Conservation (phyloP, 1,140 invertebrate genomes). For the Temnothorax longispinosus region DNA sequence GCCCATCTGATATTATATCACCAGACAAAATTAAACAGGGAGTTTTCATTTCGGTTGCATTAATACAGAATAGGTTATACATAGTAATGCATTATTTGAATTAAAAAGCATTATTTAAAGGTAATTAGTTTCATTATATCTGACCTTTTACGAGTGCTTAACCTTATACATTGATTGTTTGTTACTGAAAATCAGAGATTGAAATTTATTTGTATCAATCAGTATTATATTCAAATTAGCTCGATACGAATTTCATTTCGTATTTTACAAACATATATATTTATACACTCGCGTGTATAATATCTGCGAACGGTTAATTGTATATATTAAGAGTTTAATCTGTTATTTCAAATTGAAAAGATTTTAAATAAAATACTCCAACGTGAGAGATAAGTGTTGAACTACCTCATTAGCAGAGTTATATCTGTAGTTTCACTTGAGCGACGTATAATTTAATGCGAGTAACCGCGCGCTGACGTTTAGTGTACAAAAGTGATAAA, state of each 20-base stretch:
- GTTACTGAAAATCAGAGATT: neutral
- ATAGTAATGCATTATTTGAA: neutral
- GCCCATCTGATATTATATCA: neutral
- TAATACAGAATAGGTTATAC: neutral
- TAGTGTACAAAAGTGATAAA: constrained; percentile 16
- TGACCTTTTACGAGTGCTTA: neutral
- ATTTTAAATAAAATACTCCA: constrained; percentile 13
- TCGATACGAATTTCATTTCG: neutral
- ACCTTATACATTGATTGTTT: neutral
- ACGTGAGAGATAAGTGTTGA: neutral
- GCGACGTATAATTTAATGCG: neutral
- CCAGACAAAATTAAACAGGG: neutral
- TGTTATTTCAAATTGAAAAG: neutral
- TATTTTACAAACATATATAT: neutral
- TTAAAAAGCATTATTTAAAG: neutral
- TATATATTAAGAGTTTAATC: neutral
- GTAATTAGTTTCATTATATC: neutral
- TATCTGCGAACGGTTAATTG: neutral
- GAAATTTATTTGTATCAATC: neutral
- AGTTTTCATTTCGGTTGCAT: neutral
- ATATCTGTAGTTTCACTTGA: neutral
- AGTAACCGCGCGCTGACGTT: neutral
- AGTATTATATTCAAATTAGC: neutral
- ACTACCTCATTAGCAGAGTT: neutral
- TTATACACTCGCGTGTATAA: neutral